Evolutionary conservation across 2,113 vertebrate genomes (phyloP), one percentile per base, ranked within the genome.

Genomic region (Larimichthys crocea): DNA sequence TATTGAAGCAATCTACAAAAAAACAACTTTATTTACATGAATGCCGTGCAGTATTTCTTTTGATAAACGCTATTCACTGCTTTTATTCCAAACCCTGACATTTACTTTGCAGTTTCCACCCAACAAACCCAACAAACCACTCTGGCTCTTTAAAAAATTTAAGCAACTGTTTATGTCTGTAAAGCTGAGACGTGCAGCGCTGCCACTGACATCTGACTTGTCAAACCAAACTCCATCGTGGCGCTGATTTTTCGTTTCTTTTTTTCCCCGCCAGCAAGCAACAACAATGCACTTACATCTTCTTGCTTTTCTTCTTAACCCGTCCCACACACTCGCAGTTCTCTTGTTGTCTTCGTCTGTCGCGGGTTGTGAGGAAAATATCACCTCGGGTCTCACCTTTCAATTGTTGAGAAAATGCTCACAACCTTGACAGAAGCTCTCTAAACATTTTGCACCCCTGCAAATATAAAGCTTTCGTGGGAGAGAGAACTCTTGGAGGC

Each of bases 331-430:
- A 31, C 62, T 67, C 24, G 20, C 69, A 31, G 49, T 31, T 82
- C 53, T 52, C 62, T 83, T 69, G 53, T 76, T 86, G 62, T 88
- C 68, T 57, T 53, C 44, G 29, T 86, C 83, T 50, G 56, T 72
- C 69, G 10, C 26, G 10, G 10, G 49, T 81, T 84, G 59, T 76
- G 86, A 88, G 84, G 69, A 89, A 56, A 91, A 91, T 82, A 88
- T 91, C 84, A 93, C 92, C 93, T 91, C 85, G 42, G 91, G 90
- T 88, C 73, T 90, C 76, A 82, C 82, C 87, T 93, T 92, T 92
- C 52, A 91, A 91, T 87, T 80, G 80, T 57, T 59, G 70, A 74
- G 53, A 84, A 84, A 87, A 71, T 50, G 70, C 85, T 86, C 78
- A 63, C 66, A 82, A 83, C 80, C 87, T 90, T 73, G 83, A 86